A percentile compares a stretch with the other conserved stretches of the same genome.
phyloP scores from a whole-genome alignment of 2,888 invertebrate genomes.

The Eulithis prunata region DNA sequence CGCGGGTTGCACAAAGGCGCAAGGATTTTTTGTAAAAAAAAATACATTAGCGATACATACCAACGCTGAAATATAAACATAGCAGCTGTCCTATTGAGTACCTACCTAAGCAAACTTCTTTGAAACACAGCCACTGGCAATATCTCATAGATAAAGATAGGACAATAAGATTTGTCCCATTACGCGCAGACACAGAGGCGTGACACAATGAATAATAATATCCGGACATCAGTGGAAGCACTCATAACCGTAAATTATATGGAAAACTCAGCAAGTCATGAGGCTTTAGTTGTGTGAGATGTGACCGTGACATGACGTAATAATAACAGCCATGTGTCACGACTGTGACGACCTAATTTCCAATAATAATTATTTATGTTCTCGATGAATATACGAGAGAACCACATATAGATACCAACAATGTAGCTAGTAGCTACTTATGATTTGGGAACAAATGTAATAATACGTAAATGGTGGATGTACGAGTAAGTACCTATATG shows the following conservation, averaged over 20 bases:
- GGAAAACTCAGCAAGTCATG: constrained; percentile 49
- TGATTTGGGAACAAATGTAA: not conserved
- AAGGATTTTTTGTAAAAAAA: too few relatives aligned
- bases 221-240: constrained; percentile 60
- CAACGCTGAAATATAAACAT: too few relatives aligned
- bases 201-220: constrained; percentile 66
- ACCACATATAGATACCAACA: too few relatives aligned
- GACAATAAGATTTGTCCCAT: constrained; percentile 42
- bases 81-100: too few relatives aligned
- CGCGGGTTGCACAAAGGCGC: too few relatives aligned
- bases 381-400: not conserved
- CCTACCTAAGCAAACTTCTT: constrained; percentile 6
- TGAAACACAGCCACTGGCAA: constrained; percentile 2
- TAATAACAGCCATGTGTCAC: constrained; percentile 41
- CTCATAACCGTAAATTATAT: constrained; percentile 52
- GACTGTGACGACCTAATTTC: constrained; percentile 43
- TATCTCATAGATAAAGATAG: constrained; percentile 22
- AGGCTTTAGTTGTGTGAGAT: constrained; percentile 37
- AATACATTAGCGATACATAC: not conserved
- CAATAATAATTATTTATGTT: constrained; percentile 21
- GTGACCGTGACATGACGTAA: constrained; percentile 47
- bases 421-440: not conserved
- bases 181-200: constrained; percentile 45
- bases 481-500: not conserved
- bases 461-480: not conserved